Evolutionary conservation across 2,888 invertebrate genomes (phyloP).

Genomic region (Hofmannophila pseudospretella): DNA sequence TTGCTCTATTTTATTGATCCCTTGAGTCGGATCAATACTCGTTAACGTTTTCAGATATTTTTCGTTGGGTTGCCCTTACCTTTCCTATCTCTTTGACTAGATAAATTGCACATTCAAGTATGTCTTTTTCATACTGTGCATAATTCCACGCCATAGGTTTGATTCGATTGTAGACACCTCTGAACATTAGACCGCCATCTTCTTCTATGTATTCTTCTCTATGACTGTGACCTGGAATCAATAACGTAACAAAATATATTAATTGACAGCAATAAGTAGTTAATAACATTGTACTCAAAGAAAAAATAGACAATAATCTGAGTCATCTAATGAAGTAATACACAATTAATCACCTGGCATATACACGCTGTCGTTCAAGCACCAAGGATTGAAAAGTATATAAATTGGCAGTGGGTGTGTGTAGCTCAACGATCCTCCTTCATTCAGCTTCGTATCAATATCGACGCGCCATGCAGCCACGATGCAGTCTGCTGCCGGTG

Average conservation of each 20-base stretch:
- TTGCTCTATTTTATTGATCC: too few relatives aligned
- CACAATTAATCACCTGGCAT: slow-evolving; percentile 76
- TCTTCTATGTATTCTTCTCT: slow-evolving; percentile 91
- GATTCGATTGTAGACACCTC: slow-evolving; percentile 90
- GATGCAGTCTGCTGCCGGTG: slow-evolving; percentile 83
- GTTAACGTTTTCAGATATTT: too few relatives aligned
- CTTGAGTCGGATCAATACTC: not conserved
- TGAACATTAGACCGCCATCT: slow-evolving; percentile 93
- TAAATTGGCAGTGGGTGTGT: slow-evolving; percentile 88
- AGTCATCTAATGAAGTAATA: not conserved
- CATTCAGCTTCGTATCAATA: slow-evolving; percentile 85
- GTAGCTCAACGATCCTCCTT: slow-evolving; percentile 84
- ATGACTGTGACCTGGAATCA: slow-evolving; percentile 78
- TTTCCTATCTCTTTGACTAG: slow-evolving; percentile 85
- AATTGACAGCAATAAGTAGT: too few relatives aligned
- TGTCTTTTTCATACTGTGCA: slow-evolving; percentile 91
- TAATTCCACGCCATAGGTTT: slow-evolving; percentile 94
- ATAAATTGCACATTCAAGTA: slow-evolving; percentile 88
- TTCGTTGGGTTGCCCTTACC: too few relatives aligned
- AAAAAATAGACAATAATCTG: not conserved
- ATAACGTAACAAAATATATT: too few relatives aligned
- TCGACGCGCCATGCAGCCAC: slow-evolving; percentile 92
- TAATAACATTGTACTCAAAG: not conserved
- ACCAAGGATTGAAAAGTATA: slow-evolving; percentile 95
- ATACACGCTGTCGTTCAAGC: slow-evolving; percentile 81